Evolutionary conservation across 2,888 invertebrate species (phyloP).

Genomic region (Myopa tessellatipennis): DNA sequence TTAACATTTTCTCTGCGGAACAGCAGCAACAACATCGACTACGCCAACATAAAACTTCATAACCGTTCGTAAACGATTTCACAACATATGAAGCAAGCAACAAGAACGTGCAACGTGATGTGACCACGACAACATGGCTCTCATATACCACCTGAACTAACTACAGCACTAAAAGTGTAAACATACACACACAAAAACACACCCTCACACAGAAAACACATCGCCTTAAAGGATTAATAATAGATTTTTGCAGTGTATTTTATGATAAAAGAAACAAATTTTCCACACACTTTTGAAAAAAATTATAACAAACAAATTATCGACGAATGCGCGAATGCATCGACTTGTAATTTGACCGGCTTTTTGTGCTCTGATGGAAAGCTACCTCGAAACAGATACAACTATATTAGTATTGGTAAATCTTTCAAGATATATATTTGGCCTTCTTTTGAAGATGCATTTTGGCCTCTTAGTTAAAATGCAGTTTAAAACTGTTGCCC

Average conservation of each 20-base stretch:
- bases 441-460: no score
- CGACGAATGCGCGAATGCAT: neutral
- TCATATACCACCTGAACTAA: constrained; percentile 1
- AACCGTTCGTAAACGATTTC: constrained; percentile 38
- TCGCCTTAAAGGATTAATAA: constrained; percentile 42
- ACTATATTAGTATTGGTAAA: no score
- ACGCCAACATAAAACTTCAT: constrained; percentile 42
- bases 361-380: no score
- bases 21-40: constrained; percentile 29
- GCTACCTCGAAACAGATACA: no score
- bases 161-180: neutral
- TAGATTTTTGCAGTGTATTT: constrained; percentile 37
- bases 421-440: no score
- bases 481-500: no score
- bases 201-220: neutral
- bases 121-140: constrained; percentile 23
- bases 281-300: constrained; percentile 1
- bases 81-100: constrained; percentile 19
- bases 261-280: constrained; percentile 16
- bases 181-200: neutral
- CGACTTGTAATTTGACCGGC: no score
- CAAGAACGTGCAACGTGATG: neutral
- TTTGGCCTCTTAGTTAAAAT: no score
- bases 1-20: neutral
- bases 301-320: no score